phyloP scores from a whole-genome alignment of 2,888 invertebrate genomes.

The Dysmachus trigonus region DNA sequence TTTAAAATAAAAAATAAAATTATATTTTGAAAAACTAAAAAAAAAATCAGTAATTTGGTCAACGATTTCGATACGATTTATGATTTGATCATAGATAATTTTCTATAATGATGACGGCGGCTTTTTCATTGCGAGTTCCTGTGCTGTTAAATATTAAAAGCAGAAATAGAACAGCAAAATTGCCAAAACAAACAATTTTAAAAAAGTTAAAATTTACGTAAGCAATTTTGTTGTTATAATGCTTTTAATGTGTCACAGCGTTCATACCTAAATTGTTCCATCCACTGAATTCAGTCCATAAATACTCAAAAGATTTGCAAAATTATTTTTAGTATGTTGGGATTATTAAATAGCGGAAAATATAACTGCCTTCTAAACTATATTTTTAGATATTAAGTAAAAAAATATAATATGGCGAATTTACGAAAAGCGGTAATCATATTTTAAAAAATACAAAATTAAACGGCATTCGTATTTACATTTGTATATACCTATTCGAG shows the following conservation, averaged over 20 bases:
- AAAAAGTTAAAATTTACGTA: neutral
- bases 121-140: neutral
- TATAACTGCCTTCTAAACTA: neutral
- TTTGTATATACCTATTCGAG: neutral
- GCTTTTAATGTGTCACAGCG: neutral
- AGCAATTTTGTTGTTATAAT: neutral
- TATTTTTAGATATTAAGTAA: neutral
- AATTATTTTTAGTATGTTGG: neutral
- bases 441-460: neutral
- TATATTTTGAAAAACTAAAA: neutral
- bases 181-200: neutral
- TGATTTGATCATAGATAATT: neutral
- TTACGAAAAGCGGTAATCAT: neutral
- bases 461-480: neutral
- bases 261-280: neutral
- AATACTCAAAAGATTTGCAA: neutral
- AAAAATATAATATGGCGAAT: neutral
- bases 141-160: neutral
- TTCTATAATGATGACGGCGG: neutral
- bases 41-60: slow-evolving; percentile 26
- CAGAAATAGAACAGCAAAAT: neutral
- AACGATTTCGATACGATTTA: neutral
- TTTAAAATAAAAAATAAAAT: neutral
- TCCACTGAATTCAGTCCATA: slow-evolving; percentile 21
- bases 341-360: neutral